Evolutionary conservation across 2,113 vertebrate genomes (phyloP).

Genomic region (Picathartes gymnocephalus): DNA sequence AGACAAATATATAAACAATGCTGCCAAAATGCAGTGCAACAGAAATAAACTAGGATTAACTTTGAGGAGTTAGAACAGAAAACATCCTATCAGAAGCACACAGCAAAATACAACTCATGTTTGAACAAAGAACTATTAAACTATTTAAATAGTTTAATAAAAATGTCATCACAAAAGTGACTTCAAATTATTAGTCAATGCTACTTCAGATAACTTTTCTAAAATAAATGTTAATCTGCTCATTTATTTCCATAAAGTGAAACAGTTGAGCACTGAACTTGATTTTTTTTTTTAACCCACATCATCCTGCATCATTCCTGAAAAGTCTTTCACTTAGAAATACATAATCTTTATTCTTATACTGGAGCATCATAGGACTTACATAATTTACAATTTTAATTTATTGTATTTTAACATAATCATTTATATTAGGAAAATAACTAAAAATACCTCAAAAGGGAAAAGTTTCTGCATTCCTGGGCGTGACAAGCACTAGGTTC

Average conservation of each 20-base stretch:
- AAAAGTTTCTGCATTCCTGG: background rate
- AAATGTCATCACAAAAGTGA: background rate
- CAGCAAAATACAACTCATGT: background rate
- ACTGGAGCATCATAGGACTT: background rate
- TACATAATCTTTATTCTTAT: background rate
- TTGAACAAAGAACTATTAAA: background rate
- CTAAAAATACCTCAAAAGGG: background rate
- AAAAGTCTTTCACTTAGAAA: background rate
- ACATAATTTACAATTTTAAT: background rate
- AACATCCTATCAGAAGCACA: background rate
- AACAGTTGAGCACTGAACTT: background rate
- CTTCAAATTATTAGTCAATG: background rate
- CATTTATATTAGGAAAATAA: background rate
- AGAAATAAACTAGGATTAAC: background rate
- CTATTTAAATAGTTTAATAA: background rate
- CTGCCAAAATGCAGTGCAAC: background rate
- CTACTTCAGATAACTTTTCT: background rate
- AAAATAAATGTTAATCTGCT: background rate
- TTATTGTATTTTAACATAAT: background rate
- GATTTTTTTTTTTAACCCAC: background rate
- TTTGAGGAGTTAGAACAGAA: background rate
- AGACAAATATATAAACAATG: background rate
- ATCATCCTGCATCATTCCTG: background rate
- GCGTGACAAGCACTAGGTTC: background rate
- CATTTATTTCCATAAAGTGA: background rate